Evolutionary conservation across 23 tunicate species (phyloP).

Genomic region (Clavelina lepadiformis): DNA sequence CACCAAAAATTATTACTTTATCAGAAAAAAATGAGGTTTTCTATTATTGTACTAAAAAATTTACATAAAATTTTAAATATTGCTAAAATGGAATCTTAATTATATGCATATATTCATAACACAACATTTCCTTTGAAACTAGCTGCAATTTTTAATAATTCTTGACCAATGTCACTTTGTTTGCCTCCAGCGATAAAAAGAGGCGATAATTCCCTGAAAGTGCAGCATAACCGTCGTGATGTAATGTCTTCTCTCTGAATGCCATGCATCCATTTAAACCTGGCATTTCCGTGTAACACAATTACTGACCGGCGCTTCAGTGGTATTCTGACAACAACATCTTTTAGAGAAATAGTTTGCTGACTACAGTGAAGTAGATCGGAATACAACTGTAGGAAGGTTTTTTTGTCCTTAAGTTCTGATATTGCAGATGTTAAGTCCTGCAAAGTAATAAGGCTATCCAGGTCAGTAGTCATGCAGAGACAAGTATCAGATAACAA

Average conservation of each 20-base stretch:
- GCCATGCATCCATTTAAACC: conserved; percentile 83
- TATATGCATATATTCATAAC: too few species aligned
- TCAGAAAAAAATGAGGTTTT: background rate
- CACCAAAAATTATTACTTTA: background rate
- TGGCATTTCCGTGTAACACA: conserved; percentile 64
- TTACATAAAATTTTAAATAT: background rate
- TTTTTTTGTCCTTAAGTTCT: too few species aligned
- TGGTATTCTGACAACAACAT: conserved; percentile 59
- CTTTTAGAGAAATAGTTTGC: conserved; percentile 1
- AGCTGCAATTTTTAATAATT: conserved; percentile 51
- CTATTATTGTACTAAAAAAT: background rate
- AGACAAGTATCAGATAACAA: conserved; percentile 69
- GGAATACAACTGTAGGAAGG: too few species aligned
- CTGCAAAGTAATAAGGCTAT: background rate
- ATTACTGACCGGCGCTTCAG: conserved; percentile 49
- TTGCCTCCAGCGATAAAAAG: conserved; percentile 46
- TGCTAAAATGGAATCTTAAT: too few species aligned
- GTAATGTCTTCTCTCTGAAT: conserved; percentile 72
- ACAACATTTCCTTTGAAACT: conserved; percentile 63
- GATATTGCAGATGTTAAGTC: background rate
- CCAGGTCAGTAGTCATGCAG: conserved; percentile 43
- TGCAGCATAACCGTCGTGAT: conserved; percentile 69
- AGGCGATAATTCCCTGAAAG: conserved; percentile 77
- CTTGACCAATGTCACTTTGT: conserved; percentile 21
- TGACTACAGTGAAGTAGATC: too few species aligned